Evolutionary conservation across 2,797 vertebrate genomes (phyloP).

Genomic region (Phalanger gymnotis): DNA sequence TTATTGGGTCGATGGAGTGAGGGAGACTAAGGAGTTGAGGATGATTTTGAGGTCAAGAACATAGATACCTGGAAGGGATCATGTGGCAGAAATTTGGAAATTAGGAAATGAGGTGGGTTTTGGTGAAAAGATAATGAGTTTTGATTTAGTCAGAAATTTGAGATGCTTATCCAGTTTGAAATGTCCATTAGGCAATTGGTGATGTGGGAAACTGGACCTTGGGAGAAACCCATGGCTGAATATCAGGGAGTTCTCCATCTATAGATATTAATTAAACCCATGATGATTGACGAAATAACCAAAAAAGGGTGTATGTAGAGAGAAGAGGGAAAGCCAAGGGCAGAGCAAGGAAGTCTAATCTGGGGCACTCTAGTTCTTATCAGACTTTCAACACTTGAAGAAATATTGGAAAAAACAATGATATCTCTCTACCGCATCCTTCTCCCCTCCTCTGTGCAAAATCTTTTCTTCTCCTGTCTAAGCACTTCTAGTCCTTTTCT

Average conservation of each 20-base stretch:
- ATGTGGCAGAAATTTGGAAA: not conserved
- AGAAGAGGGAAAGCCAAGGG: not conserved
- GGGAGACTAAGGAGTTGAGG: not conserved
- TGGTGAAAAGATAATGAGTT: not conserved
- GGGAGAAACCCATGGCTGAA: not conserved
- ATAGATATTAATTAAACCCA: not conserved
- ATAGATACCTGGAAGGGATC: not conserved
- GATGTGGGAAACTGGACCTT: not conserved
- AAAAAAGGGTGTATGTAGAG: not conserved
- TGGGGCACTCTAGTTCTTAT: not conserved
- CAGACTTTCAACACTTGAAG: not conserved
- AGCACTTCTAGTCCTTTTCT: not conserved
- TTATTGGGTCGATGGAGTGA: not conserved
- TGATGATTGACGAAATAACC: not conserved
- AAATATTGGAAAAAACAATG: not conserved
- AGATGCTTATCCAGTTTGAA: not conserved
- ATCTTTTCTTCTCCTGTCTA: not conserved
- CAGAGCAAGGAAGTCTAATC: not conserved
- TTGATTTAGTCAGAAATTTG: not conserved
- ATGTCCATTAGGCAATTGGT: not conserved
- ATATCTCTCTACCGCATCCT: not conserved
- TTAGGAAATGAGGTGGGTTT: not conserved
- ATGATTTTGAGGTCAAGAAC: not conserved
- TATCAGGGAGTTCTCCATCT: not conserved
- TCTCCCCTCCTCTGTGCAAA: not conserved